Evolutionary conservation across 2,888 invertebrate genomes (phyloP).

Genomic region (Xestoiulus laeticollis): DNA sequence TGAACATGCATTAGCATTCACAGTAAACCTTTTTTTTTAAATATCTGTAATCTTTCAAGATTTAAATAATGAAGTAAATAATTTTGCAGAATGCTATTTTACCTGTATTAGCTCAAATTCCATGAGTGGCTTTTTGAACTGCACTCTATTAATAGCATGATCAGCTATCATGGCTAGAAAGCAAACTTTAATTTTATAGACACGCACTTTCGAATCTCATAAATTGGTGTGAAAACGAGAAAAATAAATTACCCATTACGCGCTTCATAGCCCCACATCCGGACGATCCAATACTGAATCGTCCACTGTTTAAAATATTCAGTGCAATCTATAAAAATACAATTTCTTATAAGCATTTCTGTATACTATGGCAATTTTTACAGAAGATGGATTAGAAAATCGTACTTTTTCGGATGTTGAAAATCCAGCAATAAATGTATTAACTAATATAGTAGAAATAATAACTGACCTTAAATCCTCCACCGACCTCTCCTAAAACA

Average conservation of each 20-base stretch:
- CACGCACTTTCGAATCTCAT: neutral
- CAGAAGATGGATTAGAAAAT: too few relatives aligned
- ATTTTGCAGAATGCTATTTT: neutral
- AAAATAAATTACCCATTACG: conserved; percentile 61
- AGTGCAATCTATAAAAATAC: conserved; percentile 66
- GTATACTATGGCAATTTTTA: neutral
- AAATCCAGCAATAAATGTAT: too few relatives aligned
- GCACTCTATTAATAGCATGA: conserved; percentile 69
- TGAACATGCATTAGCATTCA: too few relatives aligned
- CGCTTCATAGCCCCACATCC: conserved; percentile 64
- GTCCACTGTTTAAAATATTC: conserved; percentile 67
- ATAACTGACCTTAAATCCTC: conserved; percentile 67
- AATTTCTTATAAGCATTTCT: neutral
- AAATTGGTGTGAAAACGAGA: neutral
- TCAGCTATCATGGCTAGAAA: conserved; percentile 65
- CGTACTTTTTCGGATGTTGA: too few relatives aligned
- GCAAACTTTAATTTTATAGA: conserved; percentile 27
- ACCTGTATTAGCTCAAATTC: conserved; percentile 68
- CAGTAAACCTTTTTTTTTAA: too few relatives aligned
- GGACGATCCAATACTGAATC: conserved; percentile 67
- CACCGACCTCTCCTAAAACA: conserved; percentile 71
- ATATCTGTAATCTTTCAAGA: neutral
- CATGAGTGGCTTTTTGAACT: conserved; percentile 66
- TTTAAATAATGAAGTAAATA: neutral
- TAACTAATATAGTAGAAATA: neutral